These are phyloP conservation scores for Baryphthengus martii DNA, from an alignment of 2,113 vertebrate species.

Conservation along the genomic window DNA sequence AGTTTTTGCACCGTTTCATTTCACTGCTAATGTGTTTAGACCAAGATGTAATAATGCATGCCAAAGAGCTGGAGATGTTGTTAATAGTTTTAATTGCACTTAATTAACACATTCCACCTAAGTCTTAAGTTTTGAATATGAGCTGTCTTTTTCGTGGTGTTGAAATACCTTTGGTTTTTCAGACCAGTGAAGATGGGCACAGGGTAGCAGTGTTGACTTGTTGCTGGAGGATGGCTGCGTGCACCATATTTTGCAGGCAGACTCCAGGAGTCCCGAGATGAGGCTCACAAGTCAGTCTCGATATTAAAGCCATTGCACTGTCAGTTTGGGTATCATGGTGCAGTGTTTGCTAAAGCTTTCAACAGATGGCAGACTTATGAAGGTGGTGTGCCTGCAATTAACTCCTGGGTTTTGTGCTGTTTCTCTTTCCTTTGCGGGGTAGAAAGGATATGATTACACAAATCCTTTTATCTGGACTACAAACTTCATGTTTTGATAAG, in stretches of 20 bases:
- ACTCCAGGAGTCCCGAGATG: not conserved
- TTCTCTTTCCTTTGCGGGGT: rapidly evolving
- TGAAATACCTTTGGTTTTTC: not conserved
- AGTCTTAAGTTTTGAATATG: too few relatives aligned
- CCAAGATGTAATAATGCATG: not conserved
- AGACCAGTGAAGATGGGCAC: rapidly evolving
- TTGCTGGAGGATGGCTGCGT: not conserved
- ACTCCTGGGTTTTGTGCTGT: not conserved
- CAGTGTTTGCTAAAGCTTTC: not conserved
- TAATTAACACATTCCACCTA: not conserved
- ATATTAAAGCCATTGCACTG: not conserved
- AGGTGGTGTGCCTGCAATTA: not conserved
- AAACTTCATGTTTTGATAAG: not conserved
- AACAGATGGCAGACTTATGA: not conserved
- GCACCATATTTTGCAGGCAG: not conserved
- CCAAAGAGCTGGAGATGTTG: not conserved
- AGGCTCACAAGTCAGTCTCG: not conserved
- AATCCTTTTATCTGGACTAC: not conserved
- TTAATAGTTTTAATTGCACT: not conserved
- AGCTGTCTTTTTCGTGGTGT: not conserved
- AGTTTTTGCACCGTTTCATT: not conserved
- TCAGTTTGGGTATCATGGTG: not conserved
- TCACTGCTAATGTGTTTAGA: not conserved
- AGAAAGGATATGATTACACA: not conserved
- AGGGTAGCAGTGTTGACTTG: not conserved